phyloP scores from a whole-genome alignment of 1,140 invertebrate genomes.

The Drosophila parvula region DNA sequence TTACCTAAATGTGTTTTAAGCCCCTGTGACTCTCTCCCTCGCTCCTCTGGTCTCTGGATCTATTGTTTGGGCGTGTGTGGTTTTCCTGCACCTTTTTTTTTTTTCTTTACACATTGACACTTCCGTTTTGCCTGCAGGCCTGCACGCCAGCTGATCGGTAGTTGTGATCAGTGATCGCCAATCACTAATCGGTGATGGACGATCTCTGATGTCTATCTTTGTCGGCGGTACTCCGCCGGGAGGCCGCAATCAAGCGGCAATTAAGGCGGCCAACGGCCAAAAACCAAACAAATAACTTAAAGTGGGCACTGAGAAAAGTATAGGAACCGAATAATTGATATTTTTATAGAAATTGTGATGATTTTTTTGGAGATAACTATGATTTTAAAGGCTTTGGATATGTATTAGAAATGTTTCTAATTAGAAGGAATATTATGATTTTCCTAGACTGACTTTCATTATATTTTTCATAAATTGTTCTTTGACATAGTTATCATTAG shows the following conservation, averaged over 20 bases:
- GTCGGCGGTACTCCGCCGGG: conserved; percentile 4
- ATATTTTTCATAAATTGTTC: too few relatives aligned
- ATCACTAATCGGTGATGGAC: conserved; percentile 9
- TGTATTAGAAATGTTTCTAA: neutral
- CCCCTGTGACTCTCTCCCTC: conserved; percentile 12
- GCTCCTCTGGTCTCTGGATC: neutral
- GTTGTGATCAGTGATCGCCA: conserved; percentile 12
- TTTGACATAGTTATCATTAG: too few relatives aligned
- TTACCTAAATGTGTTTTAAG: conserved; percentile 39
- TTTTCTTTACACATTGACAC: conserved; percentile 72
- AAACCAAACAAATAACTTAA: conserved; percentile 4
- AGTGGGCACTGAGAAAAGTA: neutral
- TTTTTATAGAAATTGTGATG: neutral
- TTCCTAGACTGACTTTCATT: too few relatives aligned
- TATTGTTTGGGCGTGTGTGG: conserved; percentile 48
- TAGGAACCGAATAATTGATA: neutral
- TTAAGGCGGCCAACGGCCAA: conserved; percentile 56
- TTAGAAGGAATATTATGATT: neutral
- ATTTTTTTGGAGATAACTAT: neutral
- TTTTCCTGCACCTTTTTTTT: conserved; percentile 75
- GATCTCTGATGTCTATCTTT: conserved; percentile 57
- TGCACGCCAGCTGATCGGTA: conserved; percentile 21
- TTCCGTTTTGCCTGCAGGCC: conserved; percentile 52
- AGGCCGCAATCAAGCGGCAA: conserved; percentile 76
- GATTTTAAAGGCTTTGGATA: too few relatives aligned